phyloP scores from a whole-genome alignment of 2,888 invertebrate genomes.

The Liposcelis brunnea region DNA sequence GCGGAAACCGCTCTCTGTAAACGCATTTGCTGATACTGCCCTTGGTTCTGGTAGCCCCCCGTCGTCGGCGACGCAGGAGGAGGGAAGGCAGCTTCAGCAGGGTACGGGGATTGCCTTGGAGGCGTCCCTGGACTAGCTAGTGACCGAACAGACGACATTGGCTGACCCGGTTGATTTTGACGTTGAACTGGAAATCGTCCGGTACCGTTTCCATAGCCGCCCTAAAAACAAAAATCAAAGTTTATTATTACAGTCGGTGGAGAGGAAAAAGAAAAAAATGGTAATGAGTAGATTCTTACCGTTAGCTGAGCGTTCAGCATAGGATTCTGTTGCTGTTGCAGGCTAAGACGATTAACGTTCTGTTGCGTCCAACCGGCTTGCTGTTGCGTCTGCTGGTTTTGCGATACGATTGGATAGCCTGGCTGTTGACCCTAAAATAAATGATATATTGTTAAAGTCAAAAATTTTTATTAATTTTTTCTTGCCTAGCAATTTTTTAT shows the following conservation, averaged over 20 bases:
- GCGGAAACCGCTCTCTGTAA: slow-evolving; percentile 37
- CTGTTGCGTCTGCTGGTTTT: slow-evolving; percentile 28
- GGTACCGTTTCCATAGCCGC: slow-evolving; percentile 4
- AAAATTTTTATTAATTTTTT: too few relatives aligned
- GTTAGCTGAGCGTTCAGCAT: slow-evolving; percentile 76
- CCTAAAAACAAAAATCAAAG: background rate
- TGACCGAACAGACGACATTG: slow-evolving; percentile 23
- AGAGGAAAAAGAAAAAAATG: too few relatives aligned
- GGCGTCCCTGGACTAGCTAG: slow-evolving; percentile 34
- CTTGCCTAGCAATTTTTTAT: too few relatives aligned
- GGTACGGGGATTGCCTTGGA: slow-evolving; percentile 37
- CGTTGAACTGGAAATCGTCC: slow-evolving; percentile 17
- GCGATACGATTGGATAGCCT: slow-evolving; percentile 12
- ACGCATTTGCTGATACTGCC: slow-evolving; percentile 32
- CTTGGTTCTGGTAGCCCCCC: slow-evolving; percentile 19
- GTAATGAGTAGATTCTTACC: slow-evolving; percentile 46
- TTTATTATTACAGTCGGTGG: too few relatives aligned
- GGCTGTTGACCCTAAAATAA: slow-evolving; percentile 20
- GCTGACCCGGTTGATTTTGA: slow-evolving; percentile 6
- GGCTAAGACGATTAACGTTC: slow-evolving; percentile 33
- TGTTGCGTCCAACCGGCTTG: slow-evolving; percentile 17
- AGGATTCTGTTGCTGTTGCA: slow-evolving; percentile 67
- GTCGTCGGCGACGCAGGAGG: slow-evolving; percentile 34
- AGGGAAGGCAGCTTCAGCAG: slow-evolving; percentile 30
- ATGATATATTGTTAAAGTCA: background rate